Conservation (phyloP, 1,140 invertebrate species). For the Macrotrachela quadricornifera region DNA sequence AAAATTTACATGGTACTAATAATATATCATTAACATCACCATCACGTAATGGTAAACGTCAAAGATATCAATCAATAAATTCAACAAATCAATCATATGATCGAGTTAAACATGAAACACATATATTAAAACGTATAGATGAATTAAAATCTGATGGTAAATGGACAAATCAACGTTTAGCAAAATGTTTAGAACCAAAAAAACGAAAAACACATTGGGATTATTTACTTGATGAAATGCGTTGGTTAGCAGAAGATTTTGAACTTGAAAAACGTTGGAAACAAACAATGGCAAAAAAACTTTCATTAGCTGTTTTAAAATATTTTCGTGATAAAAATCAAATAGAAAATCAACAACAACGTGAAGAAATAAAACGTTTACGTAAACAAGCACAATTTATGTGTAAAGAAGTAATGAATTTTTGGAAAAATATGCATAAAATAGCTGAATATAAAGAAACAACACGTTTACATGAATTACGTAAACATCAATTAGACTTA, state of each 20-base stretch:
- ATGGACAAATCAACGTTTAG: constrained; percentile 71
- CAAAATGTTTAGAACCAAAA: constrained; percentile 69
- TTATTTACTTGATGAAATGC: constrained; percentile 91
- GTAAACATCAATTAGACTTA: constrained; percentile 80
- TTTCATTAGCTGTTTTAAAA: constrained; percentile 62
- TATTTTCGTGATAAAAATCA: constrained; percentile 80
- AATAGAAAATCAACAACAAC: constrained; percentile 65
- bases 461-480: constrained; percentile 68
- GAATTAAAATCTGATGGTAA: constrained; percentile 56
- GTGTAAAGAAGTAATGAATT: constrained; percentile 74
- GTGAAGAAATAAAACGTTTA: constrained; percentile 63
- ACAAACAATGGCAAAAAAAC: constrained; percentile 67
- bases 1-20: no score
- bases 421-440: constrained; percentile 91
- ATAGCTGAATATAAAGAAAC: constrained; percentile 81
- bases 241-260: constrained; percentile 90
- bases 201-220: constrained; percentile 94
- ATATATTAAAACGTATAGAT: constrained; percentile 67
- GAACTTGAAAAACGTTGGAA: constrained; percentile 92
- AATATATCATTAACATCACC: no score
- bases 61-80: no score
- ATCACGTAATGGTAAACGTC: no score
- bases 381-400: constrained; percentile 65
- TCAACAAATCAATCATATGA: no score
- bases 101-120: constrained; percentile 44